Evolutionary conservation across 2,888 invertebrate genomes (phyloP).

Genomic region (Ophraella communa): DNA sequence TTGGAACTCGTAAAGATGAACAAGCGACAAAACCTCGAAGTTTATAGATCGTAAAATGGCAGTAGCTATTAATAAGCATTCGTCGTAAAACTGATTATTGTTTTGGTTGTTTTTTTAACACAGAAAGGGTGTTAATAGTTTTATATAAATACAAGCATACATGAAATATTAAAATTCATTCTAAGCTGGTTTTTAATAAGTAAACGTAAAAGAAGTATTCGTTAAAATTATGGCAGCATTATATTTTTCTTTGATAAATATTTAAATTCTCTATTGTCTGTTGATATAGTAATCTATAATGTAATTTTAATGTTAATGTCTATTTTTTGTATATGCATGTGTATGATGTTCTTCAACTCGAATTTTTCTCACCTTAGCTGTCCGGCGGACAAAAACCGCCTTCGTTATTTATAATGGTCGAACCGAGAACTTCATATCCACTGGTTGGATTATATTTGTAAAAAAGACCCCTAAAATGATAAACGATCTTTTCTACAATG

Average conservation of each 20-base stretch:
- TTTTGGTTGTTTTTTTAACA: conserved; percentile 64
- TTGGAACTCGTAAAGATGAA: conserved; percentile 47
- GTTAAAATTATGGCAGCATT: too few relatives aligned
- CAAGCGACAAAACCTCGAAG: conserved; percentile 57
- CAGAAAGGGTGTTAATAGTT: conserved; percentile 47
- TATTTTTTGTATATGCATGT: too few relatives aligned
- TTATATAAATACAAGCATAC: conserved; percentile 28
- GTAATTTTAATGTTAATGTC: too few relatives aligned
- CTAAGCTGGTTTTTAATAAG: too few relatives aligned
- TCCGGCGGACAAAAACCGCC: not conserved
- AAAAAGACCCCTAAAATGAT: conserved; percentile 45
- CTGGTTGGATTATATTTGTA: conserved; percentile 35
- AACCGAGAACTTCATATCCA: conserved; percentile 28
- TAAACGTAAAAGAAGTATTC: too few relatives aligned
- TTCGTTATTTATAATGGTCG: conserved; percentile 20
- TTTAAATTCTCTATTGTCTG: too few relatives aligned
- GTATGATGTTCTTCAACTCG: not conserved
- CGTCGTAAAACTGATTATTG: conserved; percentile 66
- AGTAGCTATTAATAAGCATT: conserved; percentile 67
- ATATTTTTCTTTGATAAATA: too few relatives aligned
- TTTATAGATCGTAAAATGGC: conserved; percentile 65
- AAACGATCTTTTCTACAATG: conserved; percentile 43
- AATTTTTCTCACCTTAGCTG: conserved; percentile 8
- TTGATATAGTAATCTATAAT: too few relatives aligned
- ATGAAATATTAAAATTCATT: not conserved